These are phyloP conservation scores for Procambarus virginalis DNA, from an alignment of 1,140 invertebrate species.

Conservation along the genomic window DNA sequence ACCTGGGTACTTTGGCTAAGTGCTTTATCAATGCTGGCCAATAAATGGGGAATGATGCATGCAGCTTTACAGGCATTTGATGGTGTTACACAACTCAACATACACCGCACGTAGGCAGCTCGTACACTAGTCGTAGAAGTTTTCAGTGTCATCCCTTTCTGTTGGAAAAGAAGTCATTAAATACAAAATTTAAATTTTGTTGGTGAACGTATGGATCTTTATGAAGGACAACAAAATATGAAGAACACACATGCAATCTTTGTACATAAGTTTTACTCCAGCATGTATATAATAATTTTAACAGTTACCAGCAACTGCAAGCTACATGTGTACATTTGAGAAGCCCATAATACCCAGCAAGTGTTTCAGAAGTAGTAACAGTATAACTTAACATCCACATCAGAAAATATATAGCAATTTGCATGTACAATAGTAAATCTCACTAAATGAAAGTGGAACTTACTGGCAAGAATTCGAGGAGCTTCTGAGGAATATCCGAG, in stretches of 20 bases:
- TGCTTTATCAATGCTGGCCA: slow-evolving; percentile 83
- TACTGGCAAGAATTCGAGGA: slow-evolving; percentile 78
- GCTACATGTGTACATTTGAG: too few relatives aligned
- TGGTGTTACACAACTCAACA: slow-evolving; percentile 79
- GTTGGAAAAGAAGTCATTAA: background rate
- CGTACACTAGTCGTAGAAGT: slow-evolving; percentile 85
- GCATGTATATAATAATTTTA: too few relatives aligned
- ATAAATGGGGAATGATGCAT: slow-evolving; percentile 78
- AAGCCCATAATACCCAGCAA: too few relatives aligned
- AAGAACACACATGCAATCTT: too few relatives aligned
- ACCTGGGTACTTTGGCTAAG: slow-evolving; percentile 80
- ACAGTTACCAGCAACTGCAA: too few relatives aligned
- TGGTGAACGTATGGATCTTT: too few relatives aligned
- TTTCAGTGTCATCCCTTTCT: slow-evolving; percentile 87
- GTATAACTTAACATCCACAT: too few relatives aligned
- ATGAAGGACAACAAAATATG: too few relatives aligned
- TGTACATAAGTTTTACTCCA: too few relatives aligned
- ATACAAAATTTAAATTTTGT: background rate
- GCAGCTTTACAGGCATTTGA: slow-evolving; percentile 76
- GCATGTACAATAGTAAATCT: too few relatives aligned
- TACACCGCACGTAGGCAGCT: slow-evolving; percentile 85
- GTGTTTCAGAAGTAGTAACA: too few relatives aligned
- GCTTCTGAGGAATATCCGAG: slow-evolving; percentile 81
- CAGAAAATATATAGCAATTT: too few relatives aligned
- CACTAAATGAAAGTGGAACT: background rate